These are phyloP conservation scores for Telmatherina bonti DNA, from an alignment of 2,797 vertebrate species.

Conservation along the genomic window DNA sequence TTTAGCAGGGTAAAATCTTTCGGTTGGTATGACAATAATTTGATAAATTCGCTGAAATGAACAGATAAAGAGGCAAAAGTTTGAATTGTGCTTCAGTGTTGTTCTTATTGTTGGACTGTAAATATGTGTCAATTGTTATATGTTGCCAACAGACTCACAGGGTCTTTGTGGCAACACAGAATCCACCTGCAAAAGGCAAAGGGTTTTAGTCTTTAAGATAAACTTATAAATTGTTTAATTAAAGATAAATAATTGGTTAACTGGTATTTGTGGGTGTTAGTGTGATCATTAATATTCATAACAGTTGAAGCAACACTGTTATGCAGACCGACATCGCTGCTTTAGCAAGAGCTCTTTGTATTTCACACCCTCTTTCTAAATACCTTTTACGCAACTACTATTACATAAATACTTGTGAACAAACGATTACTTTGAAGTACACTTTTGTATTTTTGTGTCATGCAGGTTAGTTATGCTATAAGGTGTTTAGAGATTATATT, in stretches of 20 bases:
- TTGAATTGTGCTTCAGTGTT: too few species aligned
- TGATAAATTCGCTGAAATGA: neutral
- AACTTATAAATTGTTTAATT: conserved; percentile 31
- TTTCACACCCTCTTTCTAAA: conserved; percentile 38
- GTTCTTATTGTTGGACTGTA: too few species aligned
- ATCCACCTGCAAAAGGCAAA: conserved; percentile 17
- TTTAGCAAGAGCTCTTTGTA: conserved; percentile 28
- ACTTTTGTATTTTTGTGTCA: conserved; percentile 8
- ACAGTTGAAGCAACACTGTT: conserved; percentile 17
- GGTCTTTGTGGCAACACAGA: conserved; percentile 10
- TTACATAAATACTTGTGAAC: neutral
- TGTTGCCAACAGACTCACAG: too few species aligned
- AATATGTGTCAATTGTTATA: too few species aligned
- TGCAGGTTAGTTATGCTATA: neutral
- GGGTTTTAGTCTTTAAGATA: conserved; percentile 30
- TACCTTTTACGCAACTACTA: conserved; percentile 14
- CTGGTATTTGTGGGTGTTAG: neutral
- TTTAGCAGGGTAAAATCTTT: neutral
- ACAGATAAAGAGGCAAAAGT: neutral
- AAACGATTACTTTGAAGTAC: neutral
- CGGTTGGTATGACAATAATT: neutral
- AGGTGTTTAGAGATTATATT: neutral
- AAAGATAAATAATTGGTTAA: conserved; percentile 30
- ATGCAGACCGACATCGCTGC: conserved; percentile 8
- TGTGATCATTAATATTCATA: conserved; percentile 16